Evolutionary conservation across 2,797 vertebrate species (phyloP).

Genomic region (Sebastes vulpes): DNA sequence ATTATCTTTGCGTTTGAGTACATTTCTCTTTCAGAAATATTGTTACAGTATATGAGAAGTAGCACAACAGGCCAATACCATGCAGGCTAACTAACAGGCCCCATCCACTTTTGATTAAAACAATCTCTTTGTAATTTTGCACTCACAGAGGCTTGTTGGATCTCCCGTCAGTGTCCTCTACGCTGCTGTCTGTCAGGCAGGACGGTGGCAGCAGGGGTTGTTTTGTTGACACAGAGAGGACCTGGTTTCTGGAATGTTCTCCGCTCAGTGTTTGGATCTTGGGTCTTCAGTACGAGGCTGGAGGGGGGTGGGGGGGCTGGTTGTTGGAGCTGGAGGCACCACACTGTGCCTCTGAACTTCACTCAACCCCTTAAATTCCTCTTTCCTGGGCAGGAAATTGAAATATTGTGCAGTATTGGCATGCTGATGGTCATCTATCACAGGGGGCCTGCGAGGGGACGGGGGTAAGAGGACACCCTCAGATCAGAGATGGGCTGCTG

Average conservation of each 20-base stretch:
- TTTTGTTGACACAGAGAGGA: slow-evolving; percentile 73
- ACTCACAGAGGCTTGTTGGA: slow-evolving; percentile 11
- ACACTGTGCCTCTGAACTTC: slow-evolving; percentile 95
- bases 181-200: slow-evolving; percentile 40
- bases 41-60: slow-evolving; percentile 24
- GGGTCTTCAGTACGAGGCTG: slow-evolving; percentile 80
- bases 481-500: slow-evolving; percentile 79
- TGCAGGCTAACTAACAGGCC: not conserved
- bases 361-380: slow-evolving; percentile 92
- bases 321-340: slow-evolving; percentile 85
- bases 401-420: slow-evolving; percentile 94
- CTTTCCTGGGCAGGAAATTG: slow-evolving; percentile 93
- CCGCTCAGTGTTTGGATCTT: slow-evolving; percentile 89
- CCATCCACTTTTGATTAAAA: slow-evolving; percentile 10
- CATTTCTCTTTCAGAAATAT: slow-evolving; percentile 29
- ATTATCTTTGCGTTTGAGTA: slow-evolving; percentile 57
- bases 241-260: slow-evolving; percentile 87
- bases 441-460: slow-evolving; percentile 79
- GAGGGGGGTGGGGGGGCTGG: slow-evolving; percentile 73
- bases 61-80: not conserved
- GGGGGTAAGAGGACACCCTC: slow-evolving; percentile 61
- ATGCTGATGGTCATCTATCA: slow-evolving; percentile 92
- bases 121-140: slow-evolving; percentile 15
- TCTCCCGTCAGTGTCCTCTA: slow-evolving; percentile 38
- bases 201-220: slow-evolving; percentile 44